Evolutionary conservation across 2,888 invertebrate genomes (phyloP).

Genomic region (Synergus umbraculus): DNA sequence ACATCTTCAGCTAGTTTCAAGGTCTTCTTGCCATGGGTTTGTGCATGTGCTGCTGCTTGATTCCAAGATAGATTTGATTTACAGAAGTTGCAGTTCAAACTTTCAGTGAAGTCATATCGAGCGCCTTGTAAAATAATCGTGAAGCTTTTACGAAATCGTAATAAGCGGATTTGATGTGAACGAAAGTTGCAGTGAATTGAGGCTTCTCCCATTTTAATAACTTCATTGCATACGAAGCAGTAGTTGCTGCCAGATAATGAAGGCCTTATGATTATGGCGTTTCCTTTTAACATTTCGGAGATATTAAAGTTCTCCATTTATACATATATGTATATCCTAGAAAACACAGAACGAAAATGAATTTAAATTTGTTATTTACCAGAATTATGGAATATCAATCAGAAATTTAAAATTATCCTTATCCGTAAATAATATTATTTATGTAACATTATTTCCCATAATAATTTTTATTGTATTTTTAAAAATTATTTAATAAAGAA

Average conservation of each 20-base stretch:
- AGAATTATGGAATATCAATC: too few species aligned
- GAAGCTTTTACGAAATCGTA: not conserved
- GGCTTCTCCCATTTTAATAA: not conserved
- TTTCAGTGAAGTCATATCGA: not conserved
- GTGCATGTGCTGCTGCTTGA: not conserved
- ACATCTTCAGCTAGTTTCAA: not conserved
- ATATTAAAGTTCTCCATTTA: slow-evolving; percentile 2
- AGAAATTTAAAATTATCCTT: too few species aligned
- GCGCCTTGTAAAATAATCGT: not conserved
- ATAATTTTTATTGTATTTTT: too few species aligned
- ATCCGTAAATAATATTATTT: too few species aligned
- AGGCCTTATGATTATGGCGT: slow-evolving; percentile 2
- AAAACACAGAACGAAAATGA: not conserved
- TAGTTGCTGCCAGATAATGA: slow-evolving; percentile 2
- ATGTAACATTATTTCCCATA: too few species aligned
- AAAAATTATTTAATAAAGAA: too few species aligned
- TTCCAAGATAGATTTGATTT: not conserved
- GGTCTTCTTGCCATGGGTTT: not conserved
- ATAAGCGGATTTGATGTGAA: slow-evolving; percentile 2
- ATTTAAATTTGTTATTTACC: too few species aligned
- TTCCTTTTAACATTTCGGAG: not conserved
- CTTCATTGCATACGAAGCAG: not conserved
- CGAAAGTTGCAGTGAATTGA: not conserved
- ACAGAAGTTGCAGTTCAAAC: not conserved
- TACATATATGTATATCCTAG: not conserved